A percentile compares a stretch with the other conserved stretches of the same genome.
Conservation (phyloP, 2,888 invertebrate genomes). For the Achlya flavicornis region DNA sequence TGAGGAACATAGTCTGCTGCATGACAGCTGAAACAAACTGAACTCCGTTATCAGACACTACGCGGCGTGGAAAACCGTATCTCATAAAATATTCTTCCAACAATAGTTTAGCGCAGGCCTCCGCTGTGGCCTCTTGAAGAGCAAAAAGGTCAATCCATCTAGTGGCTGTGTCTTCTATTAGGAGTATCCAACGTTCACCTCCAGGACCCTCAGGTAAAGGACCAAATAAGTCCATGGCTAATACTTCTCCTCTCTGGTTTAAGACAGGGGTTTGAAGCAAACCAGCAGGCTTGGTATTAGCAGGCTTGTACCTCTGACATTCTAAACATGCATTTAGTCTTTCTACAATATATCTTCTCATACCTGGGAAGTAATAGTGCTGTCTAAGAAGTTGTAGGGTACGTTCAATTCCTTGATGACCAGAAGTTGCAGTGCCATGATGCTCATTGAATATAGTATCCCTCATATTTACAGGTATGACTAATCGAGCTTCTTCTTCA, state of each 20-base stretch:
- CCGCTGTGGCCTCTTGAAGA: too few relatives aligned
- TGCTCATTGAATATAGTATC: too few relatives aligned
- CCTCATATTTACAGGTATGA: too few relatives aligned
- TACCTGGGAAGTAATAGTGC: too few relatives aligned
- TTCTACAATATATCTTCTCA: too few relatives aligned
- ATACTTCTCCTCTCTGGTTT: not conserved
- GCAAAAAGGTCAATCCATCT: slow-evolving; percentile 24
- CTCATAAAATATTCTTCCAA: slow-evolving; percentile 31
- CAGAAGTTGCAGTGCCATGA: too few relatives aligned
- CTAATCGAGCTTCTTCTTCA: too few relatives aligned
- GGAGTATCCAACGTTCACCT: slow-evolving; percentile 26
- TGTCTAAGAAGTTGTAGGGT: too few relatives aligned
- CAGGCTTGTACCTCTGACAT: slow-evolving; percentile 28
- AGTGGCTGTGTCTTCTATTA: slow-evolving; percentile 32
- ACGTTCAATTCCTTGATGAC: too few relatives aligned
- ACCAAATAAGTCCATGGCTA: slow-evolving; percentile 34
- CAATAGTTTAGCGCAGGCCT: too few relatives aligned
- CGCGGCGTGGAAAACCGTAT: slow-evolving; percentile 31
- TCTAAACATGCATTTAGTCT: too few relatives aligned
- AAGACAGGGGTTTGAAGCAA: slow-evolving; percentile 15
- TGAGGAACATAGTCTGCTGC: slow-evolving; percentile 16
- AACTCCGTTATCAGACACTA: slow-evolving; percentile 33
- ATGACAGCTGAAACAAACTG: slow-evolving; percentile 29
- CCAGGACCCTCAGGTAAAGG: slow-evolving; percentile 25
- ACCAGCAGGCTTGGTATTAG: slow-evolving; percentile 11